Evolutionary conservation across 64 coral and sea anemone species (phyloP), one percentile per base, ranked within the genome.

Genomic region (Porites australiensis): DNA sequence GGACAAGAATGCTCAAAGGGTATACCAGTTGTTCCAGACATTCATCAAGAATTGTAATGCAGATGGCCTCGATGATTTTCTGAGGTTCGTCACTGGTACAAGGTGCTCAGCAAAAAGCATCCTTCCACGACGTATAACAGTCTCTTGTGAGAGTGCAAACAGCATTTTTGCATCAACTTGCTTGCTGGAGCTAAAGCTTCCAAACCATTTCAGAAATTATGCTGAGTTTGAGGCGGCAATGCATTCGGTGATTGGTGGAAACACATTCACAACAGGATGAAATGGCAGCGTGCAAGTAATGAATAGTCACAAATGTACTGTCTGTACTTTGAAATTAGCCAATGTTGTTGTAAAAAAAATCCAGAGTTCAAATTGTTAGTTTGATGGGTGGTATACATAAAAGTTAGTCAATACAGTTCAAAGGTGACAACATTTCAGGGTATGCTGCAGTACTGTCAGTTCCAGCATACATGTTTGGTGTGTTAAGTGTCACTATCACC

Each of bases 161-260:
- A 79, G 65, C 77, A 82, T 74, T 5, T 90, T 68, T 90, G 89
- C 89, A 53, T 90, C 89, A 49, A 74, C 89, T 68, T 90, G 77
- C 70, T 69, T 90, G 46, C 12, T 90, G 64, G 77, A 90, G 58
- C 89, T 90, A 13, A 90, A 90, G 44, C 77, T 90, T 5, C 89
- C 89, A 68, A 70, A 67, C 53, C 76, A 66, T 82, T 90, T 90
- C 52, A 19, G 66, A 71, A 90, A 51, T 20, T 90, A 82, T 70
- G 77, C 63, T 18, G 64, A 78, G 8, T 90, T 82, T 18, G 64
- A 90, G 55, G 47, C 5, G 64, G 65, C 77, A 44, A 66, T 90
- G 74, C 47, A 70, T 21, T 66, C 48, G 51, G 89, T 90, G 37
- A 90, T 90, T 49, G 58, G 44, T 55, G 77, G 89, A 21, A 90